Base-by-base conservation (phyloP, 2,888 invertebrate genomes). In the Lissonota sp. region DNA sequence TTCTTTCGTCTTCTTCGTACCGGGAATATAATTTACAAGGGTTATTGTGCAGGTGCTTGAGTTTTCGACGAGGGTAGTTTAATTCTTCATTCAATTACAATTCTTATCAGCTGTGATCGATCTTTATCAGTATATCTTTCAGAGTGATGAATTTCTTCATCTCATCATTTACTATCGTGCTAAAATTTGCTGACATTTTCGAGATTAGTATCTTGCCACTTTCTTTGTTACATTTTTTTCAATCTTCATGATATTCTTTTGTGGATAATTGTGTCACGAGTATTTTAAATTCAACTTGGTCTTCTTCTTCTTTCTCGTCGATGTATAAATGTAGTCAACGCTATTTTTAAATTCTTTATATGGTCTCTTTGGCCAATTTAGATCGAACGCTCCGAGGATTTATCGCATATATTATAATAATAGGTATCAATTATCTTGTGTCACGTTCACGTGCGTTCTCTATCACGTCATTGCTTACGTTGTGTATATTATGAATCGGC, bases 21-120 rank as follows among this genome's bases (percentile, higher is more conserved):
- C 46, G 12, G 14, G 49, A 4, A 63, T 49, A 53, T 39, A 16
- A 40, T 14, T 6, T 67, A 26, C 51, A 42, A 51, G 40, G 10
- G 42, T 39, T 39, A 39, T 58, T n/a, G 42, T 62, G 10, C 44
- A 42, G 37, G 6, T 71, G 53, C 8, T 63, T 63, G 12, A 12
- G 55, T 7, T 44, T 53, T 53, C 42, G 44, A 44, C 12, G 14
- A 53, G 42, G 5, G 6, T 72, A 4, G 37, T 14, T 57, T 58
- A 4, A 40, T 16, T 40, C 26, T 44, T 46, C 1, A 12, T 69
- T 46, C 12, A 40, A 7, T 5, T 12, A 4, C 14, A 14, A 6
- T 62, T 14, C 2, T 7, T 40, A 42, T 37, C 14, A 10, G 39
- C n/a, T 16, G 16, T 8, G 6, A 37, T 39, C 10, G 16, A 39